These are phyloP conservation scores for Athalia circularis DNA, from an alignment of 2,888 invertebrate genomes.

Conservation along the genomic window DNA sequence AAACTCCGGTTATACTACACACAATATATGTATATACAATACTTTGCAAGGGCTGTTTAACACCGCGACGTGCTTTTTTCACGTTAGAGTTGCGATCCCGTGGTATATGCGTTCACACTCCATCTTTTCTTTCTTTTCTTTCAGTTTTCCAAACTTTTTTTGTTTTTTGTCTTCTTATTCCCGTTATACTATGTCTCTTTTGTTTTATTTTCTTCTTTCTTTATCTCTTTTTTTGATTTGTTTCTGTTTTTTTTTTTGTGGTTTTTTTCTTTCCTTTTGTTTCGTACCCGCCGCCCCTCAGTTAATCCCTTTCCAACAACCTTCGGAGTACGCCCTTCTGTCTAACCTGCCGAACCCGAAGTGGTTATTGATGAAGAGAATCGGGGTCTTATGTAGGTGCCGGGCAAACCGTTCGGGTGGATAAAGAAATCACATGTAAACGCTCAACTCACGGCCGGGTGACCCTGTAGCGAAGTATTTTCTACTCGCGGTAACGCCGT, in stretches of 20 bases:
- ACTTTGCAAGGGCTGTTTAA: constrained; percentile 20
- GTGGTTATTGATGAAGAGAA: constrained; percentile 12
- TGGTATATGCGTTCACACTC: not conserved
- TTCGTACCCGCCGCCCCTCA: not conserved
- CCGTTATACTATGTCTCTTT: not conserved
- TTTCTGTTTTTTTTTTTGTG: not conserved
- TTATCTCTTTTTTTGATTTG: not conserved
- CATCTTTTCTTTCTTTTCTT: not conserved
- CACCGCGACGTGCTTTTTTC: constrained; percentile 32
- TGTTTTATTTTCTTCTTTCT: not conserved
- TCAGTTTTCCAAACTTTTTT: not conserved
- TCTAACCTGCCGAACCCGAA: too few relatives aligned
- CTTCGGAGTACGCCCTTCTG: too few relatives aligned
- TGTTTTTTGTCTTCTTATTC: not conserved
- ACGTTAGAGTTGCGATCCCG: not conserved
- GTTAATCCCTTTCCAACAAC: too few relatives aligned
- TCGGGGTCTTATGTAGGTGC: not conserved
- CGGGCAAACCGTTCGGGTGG: not conserved
- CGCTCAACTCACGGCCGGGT: not conserved
- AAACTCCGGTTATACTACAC: too few relatives aligned
- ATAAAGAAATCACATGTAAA: constrained; percentile 22
- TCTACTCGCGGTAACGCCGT: not conserved
- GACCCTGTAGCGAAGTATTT: not conserved
- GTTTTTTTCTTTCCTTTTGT: not conserved
- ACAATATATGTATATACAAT: too few relatives aligned